These are phyloP conservation scores for Semnornis frantzii DNA, from an alignment of 2,113 vertebrate genomes.

Conservation along the genomic window DNA sequence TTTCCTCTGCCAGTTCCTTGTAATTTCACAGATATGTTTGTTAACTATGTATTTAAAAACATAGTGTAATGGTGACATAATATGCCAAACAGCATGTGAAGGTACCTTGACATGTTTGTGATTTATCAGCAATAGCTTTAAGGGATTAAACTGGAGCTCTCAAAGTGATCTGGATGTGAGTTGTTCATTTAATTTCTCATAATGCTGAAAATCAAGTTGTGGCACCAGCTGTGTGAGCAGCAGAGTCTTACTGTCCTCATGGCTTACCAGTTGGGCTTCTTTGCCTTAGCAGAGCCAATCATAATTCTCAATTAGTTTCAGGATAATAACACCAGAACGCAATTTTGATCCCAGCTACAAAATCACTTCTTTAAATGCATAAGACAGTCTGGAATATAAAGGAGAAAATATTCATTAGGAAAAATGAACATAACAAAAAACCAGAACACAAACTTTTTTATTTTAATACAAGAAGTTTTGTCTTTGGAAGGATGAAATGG, in stretches of 20 bases:
- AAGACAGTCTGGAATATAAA: background rate
- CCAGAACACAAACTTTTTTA: background rate
- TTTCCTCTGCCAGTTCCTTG: background rate
- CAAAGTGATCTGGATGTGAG: background rate
- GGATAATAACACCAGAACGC: background rate
- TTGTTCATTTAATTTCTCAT: background rate
- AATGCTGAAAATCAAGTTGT: background rate
- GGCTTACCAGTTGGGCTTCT: background rate
- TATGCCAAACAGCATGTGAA: background rate
- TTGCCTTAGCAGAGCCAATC: background rate
- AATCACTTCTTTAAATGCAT: background rate
- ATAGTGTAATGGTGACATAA: background rate
- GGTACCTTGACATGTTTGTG: background rate
- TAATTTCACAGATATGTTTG: background rate
- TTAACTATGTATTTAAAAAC: background rate
- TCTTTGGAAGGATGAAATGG: background rate
- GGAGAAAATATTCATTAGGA: background rate
- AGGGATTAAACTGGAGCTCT: background rate
- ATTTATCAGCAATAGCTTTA: background rate
- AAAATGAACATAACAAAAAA: background rate
- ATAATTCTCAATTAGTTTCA: background rate
- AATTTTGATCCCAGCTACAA: background rate
- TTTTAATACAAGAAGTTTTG: background rate
- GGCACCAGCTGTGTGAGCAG: background rate
- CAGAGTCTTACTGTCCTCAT: background rate